Conservation (phyloP, 2,888 invertebrate species). For the Meliscaeva auricollis region DNA sequence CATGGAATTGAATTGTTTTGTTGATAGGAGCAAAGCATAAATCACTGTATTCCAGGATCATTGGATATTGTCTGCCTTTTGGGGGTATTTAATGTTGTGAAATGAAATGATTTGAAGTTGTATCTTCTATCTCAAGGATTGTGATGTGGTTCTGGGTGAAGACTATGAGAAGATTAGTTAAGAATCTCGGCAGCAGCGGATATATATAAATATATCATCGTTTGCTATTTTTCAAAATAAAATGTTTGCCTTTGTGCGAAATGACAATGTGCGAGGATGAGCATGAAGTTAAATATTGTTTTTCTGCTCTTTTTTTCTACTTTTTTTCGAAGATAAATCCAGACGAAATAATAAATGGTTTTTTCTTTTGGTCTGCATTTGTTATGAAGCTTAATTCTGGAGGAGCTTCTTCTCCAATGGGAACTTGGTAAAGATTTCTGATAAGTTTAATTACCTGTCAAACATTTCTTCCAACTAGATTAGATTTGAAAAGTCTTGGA, state of each 20-base stretch:
- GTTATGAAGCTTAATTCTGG: too few species aligned
- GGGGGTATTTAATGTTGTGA: constrained; percentile 64
- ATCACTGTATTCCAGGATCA: constrained; percentile 62
- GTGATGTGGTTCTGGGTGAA: not conserved
- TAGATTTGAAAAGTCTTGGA: too few species aligned
- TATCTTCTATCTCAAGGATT: not conserved
- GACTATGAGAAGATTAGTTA: constrained; percentile 43
- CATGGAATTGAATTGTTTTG: constrained; percentile 69
- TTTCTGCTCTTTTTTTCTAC: not conserved
- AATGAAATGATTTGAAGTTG: constrained; percentile 67
- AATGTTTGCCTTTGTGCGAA: constrained; percentile 22
- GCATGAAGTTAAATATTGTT: not conserved
- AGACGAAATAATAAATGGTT: not conserved
- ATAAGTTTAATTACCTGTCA: too few species aligned
- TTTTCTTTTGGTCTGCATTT: not conserved
- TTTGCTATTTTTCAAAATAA: constrained; percentile 58
- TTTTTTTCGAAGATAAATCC: not conserved
- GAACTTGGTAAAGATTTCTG: too few species aligned
- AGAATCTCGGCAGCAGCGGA: constrained; percentile 45
- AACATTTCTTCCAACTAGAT: too few species aligned
- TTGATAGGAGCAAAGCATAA: constrained; percentile 67
- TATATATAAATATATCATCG: constrained; percentile 30
- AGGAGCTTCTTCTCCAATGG: too few species aligned
- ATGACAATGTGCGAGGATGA: not conserved
- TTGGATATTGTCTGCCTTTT: constrained; percentile 31